Evolutionary conservation across 2,888 invertebrate species (phyloP).

Genomic region (Eupithecia vulgata): DNA sequence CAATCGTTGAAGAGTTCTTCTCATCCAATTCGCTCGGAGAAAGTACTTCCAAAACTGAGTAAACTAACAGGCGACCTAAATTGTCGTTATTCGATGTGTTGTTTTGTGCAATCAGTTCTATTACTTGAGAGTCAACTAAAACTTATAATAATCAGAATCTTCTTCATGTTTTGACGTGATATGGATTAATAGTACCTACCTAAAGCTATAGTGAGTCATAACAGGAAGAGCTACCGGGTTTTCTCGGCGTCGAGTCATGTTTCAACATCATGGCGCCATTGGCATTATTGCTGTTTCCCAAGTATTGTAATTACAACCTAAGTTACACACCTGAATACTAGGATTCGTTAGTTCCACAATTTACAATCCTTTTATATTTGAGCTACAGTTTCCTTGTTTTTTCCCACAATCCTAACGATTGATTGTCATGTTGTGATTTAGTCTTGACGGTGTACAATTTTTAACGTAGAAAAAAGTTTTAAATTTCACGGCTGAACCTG

Average conservation of each 20-base stretch:
- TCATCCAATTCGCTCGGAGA: constrained; percentile 54
- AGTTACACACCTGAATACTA: not conserved
- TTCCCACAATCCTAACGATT: not conserved
- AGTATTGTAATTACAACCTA: constrained; percentile 55
- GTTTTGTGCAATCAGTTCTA: constrained; percentile 49
- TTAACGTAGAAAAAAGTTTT: not conserved
- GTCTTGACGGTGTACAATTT: not conserved
- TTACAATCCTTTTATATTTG: not conserved
- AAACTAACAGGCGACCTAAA: constrained; percentile 62
- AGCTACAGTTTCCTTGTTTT: not conserved
- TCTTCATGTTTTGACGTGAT: not conserved
- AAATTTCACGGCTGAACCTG: not conserved
- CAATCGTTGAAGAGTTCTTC: constrained; percentile 21
- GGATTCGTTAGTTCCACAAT: not conserved
- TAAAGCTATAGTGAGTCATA: constrained; percentile 51
- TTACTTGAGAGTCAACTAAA: not conserved
- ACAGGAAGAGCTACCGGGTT: constrained; percentile 54
- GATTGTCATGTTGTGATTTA: not conserved
- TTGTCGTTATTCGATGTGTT: constrained; percentile 57
- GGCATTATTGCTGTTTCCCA: constrained; percentile 35
- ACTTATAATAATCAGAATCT: not conserved
- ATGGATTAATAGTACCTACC: not conserved
- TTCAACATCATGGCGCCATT: constrained; percentile 52
- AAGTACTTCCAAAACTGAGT: constrained; percentile 63
- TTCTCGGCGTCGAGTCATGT: constrained; percentile 51